These are phyloP conservation scores for Ormyrus thymus DNA, from an alignment of 2,888 invertebrate species.

Conservation along the genomic window DNA sequence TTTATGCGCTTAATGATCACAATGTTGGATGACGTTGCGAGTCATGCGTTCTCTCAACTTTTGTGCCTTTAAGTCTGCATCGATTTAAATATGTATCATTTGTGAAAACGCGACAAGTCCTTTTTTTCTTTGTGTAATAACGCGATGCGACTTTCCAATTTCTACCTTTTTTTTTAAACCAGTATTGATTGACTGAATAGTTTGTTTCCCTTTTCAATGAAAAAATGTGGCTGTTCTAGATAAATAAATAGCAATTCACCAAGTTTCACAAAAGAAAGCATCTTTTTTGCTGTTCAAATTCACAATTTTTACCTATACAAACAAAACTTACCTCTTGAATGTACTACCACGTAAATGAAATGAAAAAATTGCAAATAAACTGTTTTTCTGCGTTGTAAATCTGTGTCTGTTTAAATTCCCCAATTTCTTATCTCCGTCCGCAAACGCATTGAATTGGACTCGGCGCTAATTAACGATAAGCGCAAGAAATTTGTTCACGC, in stretches of 20 bases:
- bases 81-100: constrained; percentile 66
- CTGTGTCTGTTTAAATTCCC: constrained; percentile 26
- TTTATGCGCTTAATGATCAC: constrained; percentile 65
- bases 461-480: not conserved
- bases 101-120: constrained; percentile 63
- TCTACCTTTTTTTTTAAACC: constrained; percentile 62
- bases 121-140: constrained; percentile 58
- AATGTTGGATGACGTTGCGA: constrained; percentile 56
- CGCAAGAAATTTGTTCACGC: not conserved
- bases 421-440: not conserved
- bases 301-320: constrained; percentile 13
- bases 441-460: not conserved
- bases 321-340: not conserved
- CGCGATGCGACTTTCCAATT: constrained; percentile 57
- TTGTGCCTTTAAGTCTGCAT: constrained; percentile 71
- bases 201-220: constrained; percentile 61
- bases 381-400: constrained; percentile 45
- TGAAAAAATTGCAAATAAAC: constrained; percentile 32
- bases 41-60: constrained; percentile 66
- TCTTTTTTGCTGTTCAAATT: not conserved
- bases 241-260: constrained; percentile 69
- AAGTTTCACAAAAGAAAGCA: constrained; percentile 38
- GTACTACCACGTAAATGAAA: constrained; percentile 31
- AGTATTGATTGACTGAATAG: constrained; percentile 66
- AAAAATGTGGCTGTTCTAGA: constrained; percentile 72